These are phyloP conservation scores for Oegoconia quadripuncta DNA, from an alignment of 2,888 invertebrate genomes.

Conservation along the genomic window DNA sequence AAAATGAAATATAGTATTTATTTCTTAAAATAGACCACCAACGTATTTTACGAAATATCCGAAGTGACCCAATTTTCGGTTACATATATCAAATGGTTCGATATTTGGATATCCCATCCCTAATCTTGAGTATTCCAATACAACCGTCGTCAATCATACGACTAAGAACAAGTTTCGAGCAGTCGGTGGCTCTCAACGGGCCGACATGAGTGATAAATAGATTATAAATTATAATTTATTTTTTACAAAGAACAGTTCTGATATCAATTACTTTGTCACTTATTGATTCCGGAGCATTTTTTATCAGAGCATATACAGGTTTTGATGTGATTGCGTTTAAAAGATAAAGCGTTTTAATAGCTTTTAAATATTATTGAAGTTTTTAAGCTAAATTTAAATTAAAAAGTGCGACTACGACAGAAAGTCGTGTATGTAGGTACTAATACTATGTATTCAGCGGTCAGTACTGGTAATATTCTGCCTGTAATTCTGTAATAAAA, in stretches of 20 bases:
- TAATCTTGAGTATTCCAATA: slow-evolving; percentile 18
- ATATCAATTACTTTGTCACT: slow-evolving; percentile 36
- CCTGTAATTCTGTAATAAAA: too few species aligned
- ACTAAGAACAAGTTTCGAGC: slow-evolving; percentile 25
- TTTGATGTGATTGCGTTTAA: background rate
- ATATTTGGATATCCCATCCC: slow-evolving; percentile 6
- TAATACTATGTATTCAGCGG: too few species aligned
- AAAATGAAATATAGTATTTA: too few species aligned
- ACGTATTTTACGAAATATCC: too few species aligned
- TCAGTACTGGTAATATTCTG: too few species aligned
- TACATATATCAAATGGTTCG: too few species aligned
- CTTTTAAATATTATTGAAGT: too few species aligned
- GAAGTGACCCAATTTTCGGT: too few species aligned
- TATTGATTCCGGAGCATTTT: slow-evolving; percentile 5
- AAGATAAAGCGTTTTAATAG: background rate
- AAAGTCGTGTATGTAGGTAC: too few species aligned
- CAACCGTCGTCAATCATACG: slow-evolving; percentile 52
- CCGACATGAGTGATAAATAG: slow-evolving; percentile 41
- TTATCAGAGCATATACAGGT: background rate
- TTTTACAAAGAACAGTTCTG: slow-evolving; percentile 19
- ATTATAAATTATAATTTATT: slow-evolving; percentile 44
- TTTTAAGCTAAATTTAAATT: too few species aligned
- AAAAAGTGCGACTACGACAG: too few species aligned
- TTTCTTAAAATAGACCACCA: too few species aligned
- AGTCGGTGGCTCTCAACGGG: slow-evolving; percentile 33